Evolutionary conservation across 2,113 vertebrate species (phyloP), one percentile per base, ranked within the genome.

Genomic region (Nycticorax nycticorax): DNA sequence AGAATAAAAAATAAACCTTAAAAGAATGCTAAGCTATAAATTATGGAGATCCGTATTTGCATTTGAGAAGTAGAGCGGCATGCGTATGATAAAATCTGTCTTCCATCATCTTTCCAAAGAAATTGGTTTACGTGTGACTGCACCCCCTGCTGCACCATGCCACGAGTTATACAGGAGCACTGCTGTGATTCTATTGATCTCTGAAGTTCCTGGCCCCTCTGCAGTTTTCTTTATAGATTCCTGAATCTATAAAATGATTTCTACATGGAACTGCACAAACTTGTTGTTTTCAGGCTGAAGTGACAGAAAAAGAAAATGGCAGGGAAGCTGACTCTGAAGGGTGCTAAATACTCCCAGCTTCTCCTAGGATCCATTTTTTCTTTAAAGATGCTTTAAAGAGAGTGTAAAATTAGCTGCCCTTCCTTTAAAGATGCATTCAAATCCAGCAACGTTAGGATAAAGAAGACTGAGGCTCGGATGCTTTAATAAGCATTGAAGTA

Each of bases 41-140:
- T 87, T 85, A 91, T 92, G 79, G 76, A 93, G 63, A 85, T 71
- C 24, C 16, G 35, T n/a, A 89, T 96, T 93, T 96, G 62, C 92
- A 89, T 96, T 94, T 94, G 55, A 96, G 95, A 93, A 86, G 37
- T 37, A 63, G 59, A 95, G 30, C 3, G 3, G 17, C 24, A 32
- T 30, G 57, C 0, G 0, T 80, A 52, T 83, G 52, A 78, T 72
- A 82, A 92, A 95, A 63, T 28, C 35, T 76, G 41, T 73, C 81
- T 93, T 89, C 79, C 10, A 0, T 68, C 66, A 55, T 85, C 57
- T 80, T 93, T 57, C 48, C 60, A 62, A 75, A 93, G 41, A 80
- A 96, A 83, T 41, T n/a, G 52, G 23, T 66, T 66, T 50, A 23
- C 0, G 0, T 81, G 26, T 69, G 71, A 75, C 8, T 33, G 55